phyloP scores from a whole-genome alignment of 2,797 vertebrate species.

The Dallia pectoralis region DNA sequence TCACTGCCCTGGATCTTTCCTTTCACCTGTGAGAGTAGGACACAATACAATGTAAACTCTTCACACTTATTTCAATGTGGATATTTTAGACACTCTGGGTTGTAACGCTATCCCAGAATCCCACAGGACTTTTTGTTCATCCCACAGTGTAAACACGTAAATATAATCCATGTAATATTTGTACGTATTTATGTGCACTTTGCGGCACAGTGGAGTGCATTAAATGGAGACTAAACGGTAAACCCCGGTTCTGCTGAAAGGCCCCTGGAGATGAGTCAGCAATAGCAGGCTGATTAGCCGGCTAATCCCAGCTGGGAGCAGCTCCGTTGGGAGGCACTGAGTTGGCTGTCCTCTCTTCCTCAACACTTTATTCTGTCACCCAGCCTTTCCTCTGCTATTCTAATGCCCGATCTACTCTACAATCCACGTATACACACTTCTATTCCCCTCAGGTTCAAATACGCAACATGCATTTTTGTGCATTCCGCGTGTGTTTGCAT shows the following conservation, averaged over 20 bases:
- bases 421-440: not conserved
- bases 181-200: no score
- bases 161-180: no score
- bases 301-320: not conserved
- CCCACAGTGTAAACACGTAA: no score
- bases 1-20: not conserved
- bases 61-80: not conserved
- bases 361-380: not conserved
- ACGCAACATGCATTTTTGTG: not conserved
- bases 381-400: not conserved
- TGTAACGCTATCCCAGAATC: no score
- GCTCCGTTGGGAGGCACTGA: not conserved
- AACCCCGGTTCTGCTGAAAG: not conserved
- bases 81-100: no score
- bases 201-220: not conserved
- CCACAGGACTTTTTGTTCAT: no score
- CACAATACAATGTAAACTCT: not conserved
- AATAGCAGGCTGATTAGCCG: not conserved
- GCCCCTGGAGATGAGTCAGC: not conserved
- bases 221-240: not conserved
- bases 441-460: slow-evolving; percentile 1
- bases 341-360: not conserved
- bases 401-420: not conserved
- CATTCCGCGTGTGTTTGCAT: not conserved
- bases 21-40: not conserved